Base-by-base conservation (phyloP, 2,797 vertebrate species). In the Eulemur coronatus region DNA sequence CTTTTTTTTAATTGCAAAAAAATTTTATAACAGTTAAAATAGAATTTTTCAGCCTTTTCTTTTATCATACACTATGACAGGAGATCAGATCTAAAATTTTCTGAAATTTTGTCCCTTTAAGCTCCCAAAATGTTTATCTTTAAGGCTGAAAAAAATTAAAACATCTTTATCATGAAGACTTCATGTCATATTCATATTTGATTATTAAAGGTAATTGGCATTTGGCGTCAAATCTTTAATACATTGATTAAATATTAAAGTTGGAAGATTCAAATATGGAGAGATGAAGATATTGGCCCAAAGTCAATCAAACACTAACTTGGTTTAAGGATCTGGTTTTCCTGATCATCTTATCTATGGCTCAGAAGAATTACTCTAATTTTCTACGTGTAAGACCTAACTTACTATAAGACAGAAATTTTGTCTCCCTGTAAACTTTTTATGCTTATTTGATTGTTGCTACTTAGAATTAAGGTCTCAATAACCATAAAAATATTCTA, bases 401-500 rank as follows among this genome's bases (percentile, higher is more conserved):
- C 50, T 79, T 96, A 69, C 41, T 76, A n/a, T 94, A 35, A 93
- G 50, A 55, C 15, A 82, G 63, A n/a, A 75, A 76, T 73, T 89
- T 65, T 84, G 20, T 59, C 30, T 95, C 15, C 14, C 8, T 55
- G 14, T 81, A 33, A 85, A 81, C 18, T 35, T 70, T 89, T 88
- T 73, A 52, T 88, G 28, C 59, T 96, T 73, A 63, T 70, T 90
- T 94, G 78, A 90, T 84, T 50, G 13, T 80, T 95, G 55, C 43
- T 86, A 75, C 7, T 95, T 93, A 86, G 52, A 92, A 79, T 87
- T 84, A 96, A 94, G 43, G 11, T 26, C 17, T 94, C 59, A 50
- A 52, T 87, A 67, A 80, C 70, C 30, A 87, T 84, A 75, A 93
- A 96, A 92, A 84, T 28, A 94, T 80, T 89, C 20, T n/a, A 81